Base-by-base conservation (phyloP, 2,888 invertebrate genomes). In the Macrosoma leucophasiata region DNA sequence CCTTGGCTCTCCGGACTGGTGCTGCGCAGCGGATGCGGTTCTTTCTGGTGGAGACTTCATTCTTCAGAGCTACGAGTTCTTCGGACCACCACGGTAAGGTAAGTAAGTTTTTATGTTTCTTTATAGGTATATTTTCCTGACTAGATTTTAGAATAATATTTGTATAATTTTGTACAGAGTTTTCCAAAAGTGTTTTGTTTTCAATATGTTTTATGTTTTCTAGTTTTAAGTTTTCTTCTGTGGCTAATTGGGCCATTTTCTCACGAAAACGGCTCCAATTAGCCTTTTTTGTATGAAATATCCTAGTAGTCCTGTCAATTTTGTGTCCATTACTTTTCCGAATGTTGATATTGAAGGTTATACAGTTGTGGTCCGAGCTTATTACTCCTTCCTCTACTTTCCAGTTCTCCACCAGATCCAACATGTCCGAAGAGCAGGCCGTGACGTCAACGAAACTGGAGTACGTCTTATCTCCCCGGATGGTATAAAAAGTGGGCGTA, bases 401-500 rank as follows among this genome's bases (percentile, higher is more conserved):
- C 41, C 41, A 41, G 4, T 31, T 18, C 0, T 29, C 29, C 1
- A 35, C 9, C 17, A 15, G 4, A 9, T 13, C 18, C 3, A 30
- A 17, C 1, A 29, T 5, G 0, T 28, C 10, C 1, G n/a, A 13
- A 3, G 34, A 29, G 12, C 38, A 38, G 1, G 41, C n/a, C n/a
- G n/a, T n/a, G n/a, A n/a, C n/a, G n/a, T n/a, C n/a, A n/a, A n/a
- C n/a, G n/a, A n/a, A n/a, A n/a, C n/a, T n/a, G 31, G 11, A 37
- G 12, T 23, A 29, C 2, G 5, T 11, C n/a, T 15, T 34, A 1
- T 13, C 26, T 1, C 37, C 35, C 6, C 41, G 21, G 2, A 25
- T 4, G 1, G 33, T 33, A 9, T 38, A 32, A 19, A 41, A 41
- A 1, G 35, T 39, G 1, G 42, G 42, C 2, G 9, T 27, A 0